Conservation (phyloP, 2,888 invertebrate genomes). For the Cephus rjabovi region DNA sequence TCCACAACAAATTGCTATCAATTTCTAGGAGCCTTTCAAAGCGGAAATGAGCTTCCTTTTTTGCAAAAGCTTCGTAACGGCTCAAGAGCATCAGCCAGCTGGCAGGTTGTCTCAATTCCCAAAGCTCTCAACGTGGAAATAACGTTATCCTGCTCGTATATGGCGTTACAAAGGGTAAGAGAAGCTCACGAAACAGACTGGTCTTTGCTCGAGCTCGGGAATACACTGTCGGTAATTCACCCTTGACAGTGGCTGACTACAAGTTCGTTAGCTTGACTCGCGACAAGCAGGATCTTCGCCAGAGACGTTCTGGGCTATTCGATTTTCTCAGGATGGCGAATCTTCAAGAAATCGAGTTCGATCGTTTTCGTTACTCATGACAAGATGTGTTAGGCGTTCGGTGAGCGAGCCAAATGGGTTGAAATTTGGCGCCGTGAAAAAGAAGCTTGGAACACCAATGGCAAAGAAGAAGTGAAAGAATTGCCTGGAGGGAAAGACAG, state of each 20-base stretch:
- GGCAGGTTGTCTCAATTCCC: slow-evolving; percentile 18
- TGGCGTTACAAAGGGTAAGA: not conserved
- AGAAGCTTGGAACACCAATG: not conserved
- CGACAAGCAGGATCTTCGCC: not conserved
- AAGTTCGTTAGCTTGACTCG: not conserved
- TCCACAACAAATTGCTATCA: slow-evolving; percentile 18
- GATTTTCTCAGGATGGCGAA: not conserved
- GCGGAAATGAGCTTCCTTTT: slow-evolving; percentile 17
- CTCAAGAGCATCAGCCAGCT: slow-evolving; percentile 11
- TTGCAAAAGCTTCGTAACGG: slow-evolving; percentile 3
- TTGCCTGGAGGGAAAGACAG: slow-evolving; percentile 12
- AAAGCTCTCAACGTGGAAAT: slow-evolving; percentile 19
- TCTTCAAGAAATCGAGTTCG: not conserved
- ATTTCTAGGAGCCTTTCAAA: slow-evolving; percentile 19
- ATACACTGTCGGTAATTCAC: not conserved
- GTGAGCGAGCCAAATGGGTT: not conserved
- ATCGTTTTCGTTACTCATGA: not conserved
- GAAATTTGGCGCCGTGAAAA: not conserved
- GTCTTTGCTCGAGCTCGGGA: not conserved
- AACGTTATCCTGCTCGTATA: slow-evolving; percentile 11
- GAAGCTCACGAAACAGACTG: not conserved
- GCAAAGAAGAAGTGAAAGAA: slow-evolving; percentile 8
- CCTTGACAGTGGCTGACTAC: not conserved
- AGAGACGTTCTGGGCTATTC: not conserved
- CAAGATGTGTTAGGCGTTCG: not conserved